Evolutionary conservation across 2,888 invertebrate species (phyloP).

Genomic region (Scaptomyza flava): DNA sequence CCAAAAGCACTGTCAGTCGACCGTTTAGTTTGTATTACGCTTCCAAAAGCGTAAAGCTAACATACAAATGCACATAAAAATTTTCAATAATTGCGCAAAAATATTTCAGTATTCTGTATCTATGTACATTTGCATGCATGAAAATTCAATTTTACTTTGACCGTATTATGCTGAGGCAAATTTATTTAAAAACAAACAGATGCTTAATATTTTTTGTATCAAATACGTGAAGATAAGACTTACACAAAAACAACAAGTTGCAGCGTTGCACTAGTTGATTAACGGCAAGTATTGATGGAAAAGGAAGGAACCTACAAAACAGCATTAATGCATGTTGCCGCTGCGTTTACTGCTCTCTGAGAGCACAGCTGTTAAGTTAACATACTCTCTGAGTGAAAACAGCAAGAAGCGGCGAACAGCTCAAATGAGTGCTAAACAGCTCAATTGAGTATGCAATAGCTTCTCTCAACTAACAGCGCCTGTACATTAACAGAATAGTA

Average conservation of each 20-base stretch:
- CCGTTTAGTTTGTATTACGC: constrained; percentile 6
- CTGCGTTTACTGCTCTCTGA: constrained; percentile 11
- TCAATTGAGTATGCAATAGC: constrained; percentile 33
- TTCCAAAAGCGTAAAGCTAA: not conserved
- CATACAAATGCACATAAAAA: not conserved
- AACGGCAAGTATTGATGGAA: constrained; percentile 1
- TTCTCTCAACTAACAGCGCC: constrained; percentile 22
- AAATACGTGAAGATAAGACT: not conserved
- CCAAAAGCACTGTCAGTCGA: constrained; percentile 10
- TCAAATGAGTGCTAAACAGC: constrained; percentile 44
- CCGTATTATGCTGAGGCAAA: not conserved
- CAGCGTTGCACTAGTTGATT: not conserved
- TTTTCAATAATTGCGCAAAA: constrained; percentile 3
- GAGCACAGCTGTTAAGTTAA: constrained; percentile 20
- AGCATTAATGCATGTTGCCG: constrained; percentile 10
- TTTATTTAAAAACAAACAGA: not conserved
- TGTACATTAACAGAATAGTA: constrained; percentile 43
- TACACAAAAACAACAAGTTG: not conserved
- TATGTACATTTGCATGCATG: not conserved
- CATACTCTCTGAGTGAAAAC: constrained; percentile 14
- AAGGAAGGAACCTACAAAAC: constrained; percentile 1
- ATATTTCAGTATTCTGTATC: not conserved
- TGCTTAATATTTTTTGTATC: not conserved
- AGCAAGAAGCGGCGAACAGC: constrained; percentile 20
- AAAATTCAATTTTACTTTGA: constrained; percentile 1